A percentile compares a stretch with the other conserved stretches of the same genome.
Evolutionary conservation across 2,113 vertebrate species (phyloP).

Genomic region (Acrocephalus arundinaceus): DNA sequence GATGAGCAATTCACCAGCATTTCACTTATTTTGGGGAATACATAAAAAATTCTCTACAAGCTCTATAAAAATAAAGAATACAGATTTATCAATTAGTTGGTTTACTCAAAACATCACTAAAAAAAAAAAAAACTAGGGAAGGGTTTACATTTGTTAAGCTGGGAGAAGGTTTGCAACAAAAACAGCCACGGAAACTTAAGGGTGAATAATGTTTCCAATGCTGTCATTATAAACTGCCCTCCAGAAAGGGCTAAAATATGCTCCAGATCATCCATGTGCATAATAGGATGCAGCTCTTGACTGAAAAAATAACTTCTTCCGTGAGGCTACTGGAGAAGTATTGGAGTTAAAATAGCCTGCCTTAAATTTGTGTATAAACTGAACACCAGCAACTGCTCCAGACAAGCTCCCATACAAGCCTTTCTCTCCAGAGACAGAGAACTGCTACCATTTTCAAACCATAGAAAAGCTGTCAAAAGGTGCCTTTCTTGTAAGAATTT

Average conservation of each 20-base stretch:
- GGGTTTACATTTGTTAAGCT: background rate
- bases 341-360: background rate
- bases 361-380: background rate
- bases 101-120: background rate
- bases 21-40: background rate
- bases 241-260: conserved; percentile 9
- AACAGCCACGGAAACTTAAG: background rate
- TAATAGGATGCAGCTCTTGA: background rate
- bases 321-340: conserved; percentile 1
- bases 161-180: background rate
- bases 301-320: conserved; percentile 10
- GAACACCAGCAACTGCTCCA: background rate
- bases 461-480: background rate
- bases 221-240: background rate
- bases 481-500: background rate
- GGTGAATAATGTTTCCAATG: background rate
- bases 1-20: background rate
- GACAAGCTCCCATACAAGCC: background rate
- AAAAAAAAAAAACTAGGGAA: background rate
- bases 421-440: background rate
- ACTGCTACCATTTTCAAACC: background rate
- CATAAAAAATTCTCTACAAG: background rate
- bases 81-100: background rate
- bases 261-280: background rate
- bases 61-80: background rate